phyloP scores from a whole-genome alignment of 2,888 invertebrate genomes.

The Xiphydria camelus region DNA sequence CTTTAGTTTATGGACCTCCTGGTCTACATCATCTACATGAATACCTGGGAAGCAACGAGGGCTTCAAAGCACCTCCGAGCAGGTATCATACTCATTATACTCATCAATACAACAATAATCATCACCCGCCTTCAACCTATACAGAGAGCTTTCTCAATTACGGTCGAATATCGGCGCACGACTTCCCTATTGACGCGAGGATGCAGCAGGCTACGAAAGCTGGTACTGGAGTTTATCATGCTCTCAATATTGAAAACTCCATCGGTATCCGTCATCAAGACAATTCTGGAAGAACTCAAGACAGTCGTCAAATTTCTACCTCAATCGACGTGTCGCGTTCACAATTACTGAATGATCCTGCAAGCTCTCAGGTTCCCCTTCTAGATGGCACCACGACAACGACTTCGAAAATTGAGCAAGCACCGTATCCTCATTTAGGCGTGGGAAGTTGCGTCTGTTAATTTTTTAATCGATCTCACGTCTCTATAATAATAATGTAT shows the following conservation, averaged over 20 bases:
- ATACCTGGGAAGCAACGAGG: slow-evolving; percentile 48
- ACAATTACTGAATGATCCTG: slow-evolving; percentile 8
- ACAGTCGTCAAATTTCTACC: too few relatives aligned
- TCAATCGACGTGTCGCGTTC: slow-evolving; percentile 4
- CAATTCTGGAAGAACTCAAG: not conserved
- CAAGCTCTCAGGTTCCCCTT: slow-evolving; percentile 33
- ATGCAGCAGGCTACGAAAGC: slow-evolving; percentile 35
- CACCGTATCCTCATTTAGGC: slow-evolving; percentile 46
- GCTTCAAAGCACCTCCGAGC: slow-evolving; percentile 45
- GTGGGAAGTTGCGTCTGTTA: slow-evolving; percentile 52
- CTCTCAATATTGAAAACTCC: slow-evolving; percentile 30
- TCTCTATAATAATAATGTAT: too few relatives aligned
- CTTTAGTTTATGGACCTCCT: slow-evolving; percentile 45
- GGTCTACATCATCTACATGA: slow-evolving; percentile 52
- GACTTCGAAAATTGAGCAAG: slow-evolving; percentile 48
- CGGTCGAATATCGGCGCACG: slow-evolving; percentile 41
- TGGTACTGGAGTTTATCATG: slow-evolving; percentile 20
- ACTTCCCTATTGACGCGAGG: slow-evolving; percentile 36
- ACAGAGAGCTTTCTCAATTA: slow-evolving; percentile 50
- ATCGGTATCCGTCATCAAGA: not conserved
- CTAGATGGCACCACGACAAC: slow-evolving; percentile 35
- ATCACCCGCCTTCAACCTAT: slow-evolving; percentile 36
- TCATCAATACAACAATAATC: slow-evolving; percentile 44
- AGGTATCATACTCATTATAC: slow-evolving; percentile 46
- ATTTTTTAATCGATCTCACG: too few relatives aligned